Conservation (phyloP, 2,888 invertebrate genomes). For the Coleophora flavipennella region DNA sequence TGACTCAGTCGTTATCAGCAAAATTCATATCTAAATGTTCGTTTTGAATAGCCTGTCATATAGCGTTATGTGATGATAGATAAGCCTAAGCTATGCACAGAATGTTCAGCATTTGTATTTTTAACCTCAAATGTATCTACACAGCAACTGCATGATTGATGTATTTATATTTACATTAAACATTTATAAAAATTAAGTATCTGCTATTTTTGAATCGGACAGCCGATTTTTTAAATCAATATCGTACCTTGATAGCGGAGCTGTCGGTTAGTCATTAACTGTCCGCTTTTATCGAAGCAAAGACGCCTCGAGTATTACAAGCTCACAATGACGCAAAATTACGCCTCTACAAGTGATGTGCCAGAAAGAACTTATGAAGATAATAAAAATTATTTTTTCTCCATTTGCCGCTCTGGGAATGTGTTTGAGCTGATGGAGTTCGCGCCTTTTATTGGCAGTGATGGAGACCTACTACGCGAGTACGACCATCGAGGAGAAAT, state of each 20-base stretch:
- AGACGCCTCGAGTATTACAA: background rate
- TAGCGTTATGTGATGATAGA: background rate
- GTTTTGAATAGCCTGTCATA: background rate
- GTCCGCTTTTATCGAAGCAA: background rate
- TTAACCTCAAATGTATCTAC: background rate
- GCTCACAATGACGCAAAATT: background rate
- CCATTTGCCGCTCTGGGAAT: background rate
- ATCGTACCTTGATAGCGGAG: background rate
- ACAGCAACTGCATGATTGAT: background rate
- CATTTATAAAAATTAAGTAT: too few relatives aligned
- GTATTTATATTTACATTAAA: background rate
- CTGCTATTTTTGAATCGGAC: background rate
- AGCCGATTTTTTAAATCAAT: background rate
- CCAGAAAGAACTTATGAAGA: background rate
- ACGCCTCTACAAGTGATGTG: background rate
- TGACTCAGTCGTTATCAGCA: too few relatives aligned
- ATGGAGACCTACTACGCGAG: background rate
- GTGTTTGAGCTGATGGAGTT: background rate
- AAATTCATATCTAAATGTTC: background rate
- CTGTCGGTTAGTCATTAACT: background rate
- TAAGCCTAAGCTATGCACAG: background rate
- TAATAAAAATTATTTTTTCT: background rate
- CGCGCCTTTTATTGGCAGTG: conserved; percentile 1
- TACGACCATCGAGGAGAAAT: background rate
- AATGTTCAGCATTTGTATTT: background rate